Conservation (phyloP, 2,888 invertebrate species). For the Norana najaformis region DNA sequence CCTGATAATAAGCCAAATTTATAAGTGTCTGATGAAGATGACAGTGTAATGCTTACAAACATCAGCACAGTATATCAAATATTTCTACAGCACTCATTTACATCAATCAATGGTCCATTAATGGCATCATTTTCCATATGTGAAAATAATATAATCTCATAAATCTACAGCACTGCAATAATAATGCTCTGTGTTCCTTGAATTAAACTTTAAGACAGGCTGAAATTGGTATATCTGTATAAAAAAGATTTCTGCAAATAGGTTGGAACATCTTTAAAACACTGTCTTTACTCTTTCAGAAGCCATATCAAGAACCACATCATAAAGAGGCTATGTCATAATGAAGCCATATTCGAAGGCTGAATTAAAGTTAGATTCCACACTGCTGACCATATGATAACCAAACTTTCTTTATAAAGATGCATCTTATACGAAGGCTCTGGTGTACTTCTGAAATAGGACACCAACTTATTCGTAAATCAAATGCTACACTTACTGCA, state of each 20-base stretch:
- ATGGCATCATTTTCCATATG: neutral
- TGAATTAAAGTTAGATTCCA: neutral
- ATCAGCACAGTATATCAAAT: neutral
- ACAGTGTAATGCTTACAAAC: neutral
- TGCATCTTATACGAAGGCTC: neutral
- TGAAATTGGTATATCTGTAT: neutral
- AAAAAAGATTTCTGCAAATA: neutral
- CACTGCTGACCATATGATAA: too few species aligned
- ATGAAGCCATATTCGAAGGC: neutral
- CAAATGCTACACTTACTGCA: conserved; percentile 48
- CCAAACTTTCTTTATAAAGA: too few species aligned
- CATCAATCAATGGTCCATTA: neutral
- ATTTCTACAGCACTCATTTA: neutral
- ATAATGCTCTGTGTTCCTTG: neutral
- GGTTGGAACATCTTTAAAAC: neutral
- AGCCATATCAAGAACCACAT: neutral
- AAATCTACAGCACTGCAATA: neutral
- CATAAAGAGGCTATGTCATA: neutral
- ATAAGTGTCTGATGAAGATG: neutral
- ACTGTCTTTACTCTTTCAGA: neutral
- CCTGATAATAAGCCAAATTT: neutral
- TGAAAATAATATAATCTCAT: neutral
- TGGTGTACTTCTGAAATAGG: neutral
- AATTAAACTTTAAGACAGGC: neutral
- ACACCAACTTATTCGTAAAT: neutral